Evolutionary conservation across 2,113 vertebrate species (phyloP).

Genomic region (Porphyrio hochstetteri): DNA sequence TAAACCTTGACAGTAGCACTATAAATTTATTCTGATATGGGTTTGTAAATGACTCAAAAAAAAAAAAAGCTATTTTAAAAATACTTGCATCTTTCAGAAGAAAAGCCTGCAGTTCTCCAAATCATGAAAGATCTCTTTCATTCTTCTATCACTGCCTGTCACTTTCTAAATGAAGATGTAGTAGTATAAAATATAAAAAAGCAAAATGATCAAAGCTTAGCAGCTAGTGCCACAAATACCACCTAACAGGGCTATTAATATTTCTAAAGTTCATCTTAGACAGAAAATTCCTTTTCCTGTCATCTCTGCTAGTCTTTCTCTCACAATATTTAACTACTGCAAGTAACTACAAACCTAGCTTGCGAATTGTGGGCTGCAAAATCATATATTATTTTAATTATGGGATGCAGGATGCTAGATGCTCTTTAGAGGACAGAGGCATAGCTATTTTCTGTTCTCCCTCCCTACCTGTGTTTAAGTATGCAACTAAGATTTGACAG

Average conservation of each 20-base stretch:
- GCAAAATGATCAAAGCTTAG: conserved; percentile 26
- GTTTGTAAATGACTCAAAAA: background rate
- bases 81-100: background rate
- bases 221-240: background rate
- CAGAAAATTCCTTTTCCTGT: background rate
- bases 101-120: background rate
- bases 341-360: background rate
- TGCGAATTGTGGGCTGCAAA: background rate
- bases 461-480: background rate
- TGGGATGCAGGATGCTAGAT: background rate
- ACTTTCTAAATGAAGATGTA: conserved; percentile 40
- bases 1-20: background rate
- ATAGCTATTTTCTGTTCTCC: background rate
- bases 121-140: background rate
- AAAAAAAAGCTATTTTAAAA: background rate
- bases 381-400: background rate
- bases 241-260: conserved; percentile 15
- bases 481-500: background rate
- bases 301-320: background rate
- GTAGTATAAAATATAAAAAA: conserved; percentile 1
- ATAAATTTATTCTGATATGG: background rate
- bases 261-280: conserved; percentile 25
- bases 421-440: background rate
- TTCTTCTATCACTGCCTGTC: conserved; percentile 5
- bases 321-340: background rate